Evolutionary conservation across 2,888 invertebrate genomes (phyloP).

Genomic region (Dysmachus trigonus): DNA sequence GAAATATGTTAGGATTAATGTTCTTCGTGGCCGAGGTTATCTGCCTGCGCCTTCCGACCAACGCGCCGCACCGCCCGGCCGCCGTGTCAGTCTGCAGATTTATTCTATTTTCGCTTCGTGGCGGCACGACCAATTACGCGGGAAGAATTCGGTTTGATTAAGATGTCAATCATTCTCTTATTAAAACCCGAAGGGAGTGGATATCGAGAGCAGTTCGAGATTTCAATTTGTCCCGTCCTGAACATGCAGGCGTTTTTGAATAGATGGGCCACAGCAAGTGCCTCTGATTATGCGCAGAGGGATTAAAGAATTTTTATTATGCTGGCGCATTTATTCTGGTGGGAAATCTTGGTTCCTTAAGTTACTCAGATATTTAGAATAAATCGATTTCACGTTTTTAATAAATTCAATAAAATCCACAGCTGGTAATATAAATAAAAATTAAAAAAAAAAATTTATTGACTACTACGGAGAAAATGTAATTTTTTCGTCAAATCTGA

Average conservation of each 20-base stretch:
- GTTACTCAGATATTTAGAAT: background rate
- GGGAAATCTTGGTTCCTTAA: background rate
- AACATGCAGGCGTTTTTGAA: background rate
- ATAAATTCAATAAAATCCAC: background rate
- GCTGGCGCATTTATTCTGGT: background rate
- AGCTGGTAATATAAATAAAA: too few species aligned
- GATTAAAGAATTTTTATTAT: background rate
- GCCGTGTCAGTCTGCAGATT: background rate
- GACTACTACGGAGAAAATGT: too few species aligned
- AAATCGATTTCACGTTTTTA: background rate
- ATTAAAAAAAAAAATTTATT: too few species aligned
- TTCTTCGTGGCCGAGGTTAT: conserved; percentile 7
- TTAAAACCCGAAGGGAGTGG: background rate
- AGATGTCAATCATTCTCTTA: background rate
- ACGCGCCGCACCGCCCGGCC: too few species aligned
- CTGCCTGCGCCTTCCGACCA: background rate
- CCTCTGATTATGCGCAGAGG: background rate
- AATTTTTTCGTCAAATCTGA: too few species aligned
- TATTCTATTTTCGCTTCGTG: background rate
- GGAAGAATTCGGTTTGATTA: background rate
- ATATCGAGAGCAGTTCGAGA: background rate
- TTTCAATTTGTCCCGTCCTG: background rate
- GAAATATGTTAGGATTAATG: conserved; percentile 35
- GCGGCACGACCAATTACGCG: conserved; percentile 8
- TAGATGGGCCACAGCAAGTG: background rate